phyloP scores from a whole-genome alignment of 2,113 vertebrate genomes.

The Eulacestoma nigropectus region DNA sequence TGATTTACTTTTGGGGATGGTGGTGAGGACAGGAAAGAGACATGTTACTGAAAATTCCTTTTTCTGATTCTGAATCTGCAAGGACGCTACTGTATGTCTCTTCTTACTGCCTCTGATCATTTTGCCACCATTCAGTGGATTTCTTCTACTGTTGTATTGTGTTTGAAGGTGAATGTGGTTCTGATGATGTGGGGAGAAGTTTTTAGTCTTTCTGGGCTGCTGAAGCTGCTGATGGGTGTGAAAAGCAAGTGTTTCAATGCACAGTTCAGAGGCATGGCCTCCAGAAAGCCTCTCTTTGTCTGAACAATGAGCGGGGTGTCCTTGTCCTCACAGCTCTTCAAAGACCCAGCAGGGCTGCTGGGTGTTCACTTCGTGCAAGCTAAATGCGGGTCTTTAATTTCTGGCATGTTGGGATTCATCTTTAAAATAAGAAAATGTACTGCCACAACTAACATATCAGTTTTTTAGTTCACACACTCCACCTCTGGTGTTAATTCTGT shows the following conservation, averaged over 20 bases:
- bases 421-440: neutral
- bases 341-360: neutral
- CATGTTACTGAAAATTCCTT: neutral
- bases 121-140: neutral
- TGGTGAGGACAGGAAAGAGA: neutral
- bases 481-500: neutral
- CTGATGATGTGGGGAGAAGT: neutral
- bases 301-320: neutral
- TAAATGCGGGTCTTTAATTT: neutral
- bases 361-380: neutral
- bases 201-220: neutral
- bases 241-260: neutral
- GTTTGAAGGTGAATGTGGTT: neutral
- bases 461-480: neutral
- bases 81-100: rapidly evolving
- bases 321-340: neutral
- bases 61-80: neutral
- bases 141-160: neutral
- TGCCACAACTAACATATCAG: neutral
- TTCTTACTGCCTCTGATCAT: neutral
- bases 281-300: neutral
- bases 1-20: neutral
- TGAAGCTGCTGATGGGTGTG: neutral
- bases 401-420: neutral
- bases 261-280: neutral